phyloP scores from a whole-genome alignment of 2,888 invertebrate species.

The Embidobia sp. region DNA sequence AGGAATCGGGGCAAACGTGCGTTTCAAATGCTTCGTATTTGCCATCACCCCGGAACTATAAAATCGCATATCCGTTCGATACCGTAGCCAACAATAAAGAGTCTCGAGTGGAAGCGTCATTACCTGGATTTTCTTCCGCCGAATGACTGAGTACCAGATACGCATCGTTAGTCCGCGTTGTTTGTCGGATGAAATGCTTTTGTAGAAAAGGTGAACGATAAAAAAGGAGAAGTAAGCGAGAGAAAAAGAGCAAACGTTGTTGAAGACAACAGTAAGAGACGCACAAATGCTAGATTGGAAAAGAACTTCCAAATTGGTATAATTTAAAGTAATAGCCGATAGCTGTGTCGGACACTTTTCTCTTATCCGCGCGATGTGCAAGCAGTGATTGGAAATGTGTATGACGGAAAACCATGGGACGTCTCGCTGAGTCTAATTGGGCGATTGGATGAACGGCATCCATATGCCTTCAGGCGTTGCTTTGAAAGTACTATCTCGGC shows the following conservation, averaged over 20 bases:
- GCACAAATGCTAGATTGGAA: not conserved
- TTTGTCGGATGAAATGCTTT: constrained; percentile 21
- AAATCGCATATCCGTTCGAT: no score
- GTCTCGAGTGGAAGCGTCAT: constrained; percentile 19
- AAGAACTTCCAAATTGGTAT: constrained; percentile 10
- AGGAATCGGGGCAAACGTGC: no score
- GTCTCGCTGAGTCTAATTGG: no score
- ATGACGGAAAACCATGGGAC: constrained; percentile 14
- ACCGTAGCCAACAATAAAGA: no score
- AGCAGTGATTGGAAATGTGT: constrained; percentile 13
- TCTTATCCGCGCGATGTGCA: constrained; percentile 13
- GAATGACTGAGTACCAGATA: constrained; percentile 32
- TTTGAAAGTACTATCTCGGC: no score
- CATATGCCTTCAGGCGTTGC: no score
- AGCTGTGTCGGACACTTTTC: not conserved
- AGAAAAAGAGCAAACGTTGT: no score
- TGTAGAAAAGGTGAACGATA: constrained; percentile 1
- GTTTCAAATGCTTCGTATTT: no score
- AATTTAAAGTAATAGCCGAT: constrained; percentile 7
- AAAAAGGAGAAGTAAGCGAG: not conserved
- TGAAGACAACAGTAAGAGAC: not conserved
- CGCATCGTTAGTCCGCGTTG: constrained; percentile 33
- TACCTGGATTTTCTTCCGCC: constrained; percentile 27
- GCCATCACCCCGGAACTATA: no score
- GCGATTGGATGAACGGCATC: not conserved